Conservation (phyloP, 2,797 vertebrate species). For the Microcaecilia unicolor region DNA sequence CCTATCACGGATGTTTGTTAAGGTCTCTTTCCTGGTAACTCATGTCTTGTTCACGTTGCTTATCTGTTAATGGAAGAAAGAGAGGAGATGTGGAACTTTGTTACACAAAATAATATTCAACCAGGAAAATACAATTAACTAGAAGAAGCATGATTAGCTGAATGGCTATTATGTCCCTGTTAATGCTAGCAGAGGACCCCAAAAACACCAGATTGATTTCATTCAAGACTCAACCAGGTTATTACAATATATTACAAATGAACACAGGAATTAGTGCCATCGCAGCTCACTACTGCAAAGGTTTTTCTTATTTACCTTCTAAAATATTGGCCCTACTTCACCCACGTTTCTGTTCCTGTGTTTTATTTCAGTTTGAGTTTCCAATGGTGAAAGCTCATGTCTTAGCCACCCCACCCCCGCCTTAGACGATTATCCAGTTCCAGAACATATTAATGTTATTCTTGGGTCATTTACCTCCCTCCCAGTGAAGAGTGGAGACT, state of each 20-base stretch:
- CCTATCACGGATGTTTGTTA: too few species aligned
- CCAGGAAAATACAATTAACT: neutral
- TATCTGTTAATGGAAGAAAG: neutral
- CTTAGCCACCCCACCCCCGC: conserved; percentile 66
- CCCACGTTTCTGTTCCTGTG: conserved; percentile 51
- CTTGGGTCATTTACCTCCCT: conserved; percentile 62
- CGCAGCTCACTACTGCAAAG: conserved; percentile 10
- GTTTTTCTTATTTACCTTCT: conserved; percentile 38
- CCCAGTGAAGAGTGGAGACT: conserved; percentile 42
- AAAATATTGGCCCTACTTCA: conserved; percentile 53
- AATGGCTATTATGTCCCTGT: conserved; percentile 3
- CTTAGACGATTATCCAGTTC: conserved; percentile 44
- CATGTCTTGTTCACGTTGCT: too few species aligned
- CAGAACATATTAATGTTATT: conserved; percentile 56
- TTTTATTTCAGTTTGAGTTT: conserved; percentile 54
- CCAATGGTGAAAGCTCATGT: conserved; percentile 44
- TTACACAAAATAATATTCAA: too few species aligned
- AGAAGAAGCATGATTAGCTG: neutral
- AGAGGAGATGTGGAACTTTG: neutral
- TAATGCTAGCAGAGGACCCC: fast-evolving
- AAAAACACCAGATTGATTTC: neutral
- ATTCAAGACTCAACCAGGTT: conserved; percentile 14
- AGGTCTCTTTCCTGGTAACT: too few species aligned
- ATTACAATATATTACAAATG: too few species aligned
- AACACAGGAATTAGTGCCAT: conserved; percentile 7